phyloP scores from a whole-genome alignment of 1,140 invertebrate species.

The Halesus radiatus region DNA sequence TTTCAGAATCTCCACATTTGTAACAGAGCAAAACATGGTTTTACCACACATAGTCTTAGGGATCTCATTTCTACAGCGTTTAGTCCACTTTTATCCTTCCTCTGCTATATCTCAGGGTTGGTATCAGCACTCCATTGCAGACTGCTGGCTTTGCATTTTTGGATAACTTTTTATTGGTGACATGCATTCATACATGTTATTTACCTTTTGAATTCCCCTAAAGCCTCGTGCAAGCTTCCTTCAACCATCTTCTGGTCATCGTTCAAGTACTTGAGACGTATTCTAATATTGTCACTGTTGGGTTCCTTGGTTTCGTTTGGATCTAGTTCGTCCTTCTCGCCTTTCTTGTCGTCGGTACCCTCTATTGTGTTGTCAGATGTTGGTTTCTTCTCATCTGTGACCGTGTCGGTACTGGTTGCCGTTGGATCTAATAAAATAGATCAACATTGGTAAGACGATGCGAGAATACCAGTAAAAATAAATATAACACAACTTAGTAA shows the following conservation, averaged over 20 bases:
- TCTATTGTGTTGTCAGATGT: not conserved
- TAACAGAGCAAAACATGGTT: too few relatives aligned
- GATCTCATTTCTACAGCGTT: too few relatives aligned
- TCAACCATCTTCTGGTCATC: constrained; percentile 87
- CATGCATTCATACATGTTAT: not conserved
- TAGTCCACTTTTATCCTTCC: too few relatives aligned
- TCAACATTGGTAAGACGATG: too few relatives aligned
- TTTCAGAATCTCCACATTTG: too few relatives aligned
- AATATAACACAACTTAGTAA: too few relatives aligned
- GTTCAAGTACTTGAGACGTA: constrained; percentile 89
- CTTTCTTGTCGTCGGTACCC: constrained; percentile 9
- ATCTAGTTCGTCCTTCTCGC: not conserved
- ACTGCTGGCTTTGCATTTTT: too few relatives aligned
- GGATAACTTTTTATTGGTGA: too few relatives aligned
- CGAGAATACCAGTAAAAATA: too few relatives aligned
- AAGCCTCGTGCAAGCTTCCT: constrained; percentile 79
- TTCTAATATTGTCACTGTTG: constrained; percentile 72
- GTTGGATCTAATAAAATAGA: not conserved
- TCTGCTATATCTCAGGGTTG: too few relatives aligned
- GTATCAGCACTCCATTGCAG: too few relatives aligned
- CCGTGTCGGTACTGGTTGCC: not conserved
- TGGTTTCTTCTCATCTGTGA: not conserved
- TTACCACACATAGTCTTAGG: too few relatives aligned
- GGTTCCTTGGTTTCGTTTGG: constrained; percentile 19
- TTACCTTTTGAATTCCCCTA: constrained; percentile 91